Percentiles rank a stretch among this genome's conserved stretches.
phyloP scores from a whole-genome alignment of 2,888 invertebrate genomes.

The Apamea crenata region DNA sequence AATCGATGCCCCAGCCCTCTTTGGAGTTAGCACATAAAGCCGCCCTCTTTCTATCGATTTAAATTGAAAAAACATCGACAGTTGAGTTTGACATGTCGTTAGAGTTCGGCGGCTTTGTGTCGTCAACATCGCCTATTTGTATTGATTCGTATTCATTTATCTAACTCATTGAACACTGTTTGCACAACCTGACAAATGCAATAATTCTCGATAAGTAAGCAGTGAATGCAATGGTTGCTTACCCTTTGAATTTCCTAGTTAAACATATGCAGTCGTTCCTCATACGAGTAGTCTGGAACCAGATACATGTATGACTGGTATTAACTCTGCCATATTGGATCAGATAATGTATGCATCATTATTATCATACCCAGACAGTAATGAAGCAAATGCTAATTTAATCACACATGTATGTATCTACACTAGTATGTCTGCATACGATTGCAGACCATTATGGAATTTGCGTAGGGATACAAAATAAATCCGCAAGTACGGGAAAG shows the following conservation, averaged over 20 bases:
- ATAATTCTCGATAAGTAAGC: conserved; percentile 49
- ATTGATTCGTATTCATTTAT: conserved; percentile 78
- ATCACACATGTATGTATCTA: not conserved
- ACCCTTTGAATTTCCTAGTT: conserved; percentile 43
- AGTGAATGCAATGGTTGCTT: conserved; percentile 50
- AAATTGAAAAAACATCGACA: conserved; percentile 86
- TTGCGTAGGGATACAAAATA: conserved; percentile 11
- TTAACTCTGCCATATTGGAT: conserved; percentile 57
- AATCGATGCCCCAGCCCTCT: conserved; percentile 68
- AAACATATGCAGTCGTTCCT: conserved; percentile 21
- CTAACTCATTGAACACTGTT: conserved; percentile 70
- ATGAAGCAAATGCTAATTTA: conserved; percentile 50
- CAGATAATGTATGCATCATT: conserved; percentile 49
- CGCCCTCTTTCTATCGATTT: conserved; percentile 80
- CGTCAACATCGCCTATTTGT: conserved; percentile 74
- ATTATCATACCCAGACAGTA: conserved; percentile 41
- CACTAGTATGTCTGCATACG: not conserved
- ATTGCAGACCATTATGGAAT: not conserved
- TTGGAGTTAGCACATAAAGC: conserved; percentile 67
- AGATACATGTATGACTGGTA: conserved; percentile 44
- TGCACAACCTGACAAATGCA: conserved; percentile 62
- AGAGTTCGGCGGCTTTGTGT: conserved; percentile 71
- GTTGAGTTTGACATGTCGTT: conserved; percentile 72
- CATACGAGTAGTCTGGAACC: conserved; percentile 28
- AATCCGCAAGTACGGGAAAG: conserved; percentile 48